Base-by-base conservation (phyloP, 2,797 vertebrate species). In the Enteromius radiatus region DNA sequence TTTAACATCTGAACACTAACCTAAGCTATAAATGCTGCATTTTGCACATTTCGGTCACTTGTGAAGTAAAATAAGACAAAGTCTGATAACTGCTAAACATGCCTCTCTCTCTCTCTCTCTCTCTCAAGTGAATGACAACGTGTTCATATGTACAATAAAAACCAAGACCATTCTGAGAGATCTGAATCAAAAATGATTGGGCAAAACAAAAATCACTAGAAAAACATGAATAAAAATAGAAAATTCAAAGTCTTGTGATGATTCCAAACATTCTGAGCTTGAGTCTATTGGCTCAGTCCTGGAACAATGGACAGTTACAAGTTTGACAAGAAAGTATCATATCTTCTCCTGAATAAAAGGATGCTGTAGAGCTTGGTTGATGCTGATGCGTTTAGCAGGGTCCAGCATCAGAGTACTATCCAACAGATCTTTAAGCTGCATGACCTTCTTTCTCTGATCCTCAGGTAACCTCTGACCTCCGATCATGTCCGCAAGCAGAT, bases 301-400 rank as follows among this genome's bases (percentile, higher is more conserved):
- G 28, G 36, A 73, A 61, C 26, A 84, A 74, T 56, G 87, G 86
- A 91, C 67, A 84, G 77, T 89, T 52, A 68, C 70, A 78, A 36
- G 88, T 87, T 87, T 86, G 70, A 59, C 85, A 86, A 89, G 88
- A 91, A 91, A 54, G 76, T 17, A 28, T 97, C 95, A 99, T 90
- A 99, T 99, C 94, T 99, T 99, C 93, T 99, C 98, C 96, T 99
- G 98, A 93, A 99, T 99, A 91, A 98, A 99, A 82, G 97, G 96
- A 67, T 99, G 98, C 93, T 99, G 98, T 88, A 99, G 96, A 87
- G 98, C 98, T 96, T 99, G 98, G 94, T 99, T 99, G 95, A 99
- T 99, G 95, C 95, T 99, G 94, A 99, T 97, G 91, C 98, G 95
- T 89, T 99, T 99, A 91, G 98, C 98, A 4, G 98, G 98, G 93